phyloP scores from a whole-genome alignment of 2,797 vertebrate species.

The Eremophila alpestris region DNA sequence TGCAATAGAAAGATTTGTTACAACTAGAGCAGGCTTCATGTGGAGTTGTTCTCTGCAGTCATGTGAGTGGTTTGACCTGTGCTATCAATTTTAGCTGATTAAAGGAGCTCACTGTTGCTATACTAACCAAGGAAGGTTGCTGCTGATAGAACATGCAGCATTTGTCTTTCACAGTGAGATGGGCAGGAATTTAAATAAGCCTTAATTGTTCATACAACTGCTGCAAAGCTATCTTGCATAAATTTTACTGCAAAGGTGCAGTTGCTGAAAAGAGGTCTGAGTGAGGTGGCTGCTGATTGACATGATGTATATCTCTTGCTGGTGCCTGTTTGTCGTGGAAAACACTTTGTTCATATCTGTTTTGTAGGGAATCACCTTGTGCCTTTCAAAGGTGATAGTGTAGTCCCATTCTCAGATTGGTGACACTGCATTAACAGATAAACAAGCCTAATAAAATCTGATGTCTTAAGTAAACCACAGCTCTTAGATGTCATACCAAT shows the following conservation, averaged over 20 bases:
- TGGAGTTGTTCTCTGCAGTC: background rate
- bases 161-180: background rate
- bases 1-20: background rate
- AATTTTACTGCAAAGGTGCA: background rate
- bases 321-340: background rate
- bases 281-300: background rate
- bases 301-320: accelerated
- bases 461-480: background rate
- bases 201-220: background rate
- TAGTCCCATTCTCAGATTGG: background rate
- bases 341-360: background rate
- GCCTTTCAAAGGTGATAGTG: background rate
- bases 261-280: background rate
- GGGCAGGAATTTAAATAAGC: background rate
- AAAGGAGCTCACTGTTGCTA: background rate
- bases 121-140: background rate
- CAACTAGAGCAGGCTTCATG: background rate
- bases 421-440: background rate
- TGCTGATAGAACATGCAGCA: background rate
- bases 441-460: background rate
- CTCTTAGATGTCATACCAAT: background rate
- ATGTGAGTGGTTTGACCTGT: background rate
- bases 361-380: background rate
- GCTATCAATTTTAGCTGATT: background rate
- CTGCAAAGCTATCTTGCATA: background rate